phyloP scores from a whole-genome alignment of 2,888 invertebrate genomes.

The Crioceris asparagi region DNA sequence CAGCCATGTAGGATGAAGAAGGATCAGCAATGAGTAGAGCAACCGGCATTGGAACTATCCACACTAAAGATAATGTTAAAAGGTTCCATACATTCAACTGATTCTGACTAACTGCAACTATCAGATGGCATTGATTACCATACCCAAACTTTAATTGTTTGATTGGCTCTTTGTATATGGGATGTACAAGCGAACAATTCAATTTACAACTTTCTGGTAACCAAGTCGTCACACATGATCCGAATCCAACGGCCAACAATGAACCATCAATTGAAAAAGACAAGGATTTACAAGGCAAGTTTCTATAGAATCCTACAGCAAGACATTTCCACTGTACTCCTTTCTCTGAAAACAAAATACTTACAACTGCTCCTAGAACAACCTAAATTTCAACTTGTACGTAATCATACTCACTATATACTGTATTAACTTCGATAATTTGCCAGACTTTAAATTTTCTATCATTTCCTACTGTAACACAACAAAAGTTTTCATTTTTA shows the following conservation, averaged over 20 bases:
- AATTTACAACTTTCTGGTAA: conserved; percentile 47
- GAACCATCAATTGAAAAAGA: conserved; percentile 70
- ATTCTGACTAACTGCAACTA: conserved; percentile 46
- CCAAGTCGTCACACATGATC: conserved; percentile 58
- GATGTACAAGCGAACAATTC: conserved; percentile 46
- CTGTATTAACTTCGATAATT: conserved; percentile 44
- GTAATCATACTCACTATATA: conserved; percentile 38
- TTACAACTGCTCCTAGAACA: background rate
- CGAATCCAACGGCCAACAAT: conserved; percentile 59
- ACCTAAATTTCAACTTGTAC: background rate
- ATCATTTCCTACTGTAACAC: conserved; percentile 58
- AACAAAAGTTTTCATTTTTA: conserved; percentile 38
- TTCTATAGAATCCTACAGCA: conserved; percentile 50
- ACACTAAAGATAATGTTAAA: conserved; percentile 54
- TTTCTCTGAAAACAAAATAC: conserved; percentile 35
- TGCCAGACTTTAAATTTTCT: conserved; percentile 62
- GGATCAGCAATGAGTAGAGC: conserved; percentile 48
- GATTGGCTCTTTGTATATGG: conserved; percentile 25
- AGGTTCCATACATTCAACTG: conserved; percentile 64
- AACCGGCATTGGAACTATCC: conserved; percentile 50
- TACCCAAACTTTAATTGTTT: conserved; percentile 49
- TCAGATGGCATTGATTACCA: conserved; percentile 44
- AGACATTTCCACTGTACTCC: conserved; percentile 56
- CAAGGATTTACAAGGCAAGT: conserved; percentile 45
- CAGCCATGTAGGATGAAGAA: conserved; percentile 55